Evolutionary conservation across 2,888 invertebrate genomes (phyloP).

Genomic region (Trilocha varians): DNA sequence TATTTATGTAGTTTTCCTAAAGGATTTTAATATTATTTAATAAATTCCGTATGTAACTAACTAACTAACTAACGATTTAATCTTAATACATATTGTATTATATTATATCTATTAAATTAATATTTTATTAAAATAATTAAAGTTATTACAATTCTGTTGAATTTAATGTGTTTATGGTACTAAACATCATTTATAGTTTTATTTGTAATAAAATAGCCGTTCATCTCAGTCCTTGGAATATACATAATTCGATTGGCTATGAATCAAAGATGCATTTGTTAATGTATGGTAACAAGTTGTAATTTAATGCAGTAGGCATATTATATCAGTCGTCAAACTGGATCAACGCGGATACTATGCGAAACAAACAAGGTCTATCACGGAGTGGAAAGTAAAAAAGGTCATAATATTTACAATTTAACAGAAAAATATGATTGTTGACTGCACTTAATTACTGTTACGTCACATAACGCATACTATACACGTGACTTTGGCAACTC

Average conservation of each 20-base stretch:
- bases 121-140: no score
- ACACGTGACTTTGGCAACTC: no score
- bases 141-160: not conserved
- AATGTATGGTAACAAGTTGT: not conserved
- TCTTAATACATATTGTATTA: no score
- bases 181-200: no score
- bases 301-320: not conserved
- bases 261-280: not conserved
- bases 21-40: no score
- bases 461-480: not conserved
- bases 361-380: not conserved
- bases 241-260: not conserved
- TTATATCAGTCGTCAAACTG: not conserved
- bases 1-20: no score
- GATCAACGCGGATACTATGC: not conserved
- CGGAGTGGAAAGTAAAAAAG: not conserved
- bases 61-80: no score
- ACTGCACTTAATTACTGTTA: not conserved
- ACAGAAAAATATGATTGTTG: not conserved
- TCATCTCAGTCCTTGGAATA: not conserved
- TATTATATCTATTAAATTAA: no score
- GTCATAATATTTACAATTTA: not conserved
- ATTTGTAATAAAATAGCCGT: not conserved
- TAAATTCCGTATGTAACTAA: no score
- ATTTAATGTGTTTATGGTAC: no score